Percentiles rank a stretch among this genome's conserved stretches.
Evolutionary conservation across 2,113 vertebrate genomes (phyloP).

Genomic region (Synodontis membranacea): DNA sequence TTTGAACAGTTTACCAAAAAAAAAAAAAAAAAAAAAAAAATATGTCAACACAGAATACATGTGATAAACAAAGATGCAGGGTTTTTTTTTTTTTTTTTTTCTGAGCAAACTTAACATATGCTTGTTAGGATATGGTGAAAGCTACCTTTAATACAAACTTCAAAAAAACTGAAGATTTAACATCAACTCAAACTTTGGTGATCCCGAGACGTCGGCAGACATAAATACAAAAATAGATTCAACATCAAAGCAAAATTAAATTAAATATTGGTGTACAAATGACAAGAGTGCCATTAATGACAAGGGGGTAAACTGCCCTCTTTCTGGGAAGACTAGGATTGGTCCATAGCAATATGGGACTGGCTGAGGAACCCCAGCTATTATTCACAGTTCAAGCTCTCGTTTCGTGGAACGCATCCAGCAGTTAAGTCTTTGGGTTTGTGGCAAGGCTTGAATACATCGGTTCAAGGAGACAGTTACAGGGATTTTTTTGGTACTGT

Average conservation of each 20-base stretch:
- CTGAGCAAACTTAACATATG: constrained; percentile 54
- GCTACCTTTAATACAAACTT: constrained; percentile 62
- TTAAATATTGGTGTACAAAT: constrained; percentile 65
- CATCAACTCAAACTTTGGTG: constrained; percentile 62
- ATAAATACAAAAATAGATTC: constrained; percentile 77
- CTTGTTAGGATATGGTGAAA: constrained; percentile 66
- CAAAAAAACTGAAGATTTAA: constrained; percentile 65
- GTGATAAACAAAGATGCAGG: background rate
- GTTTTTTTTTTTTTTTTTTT: too few relatives aligned
- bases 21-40: too few relatives aligned
- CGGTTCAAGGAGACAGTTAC: constrained; percentile 37
- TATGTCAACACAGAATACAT: constrained; percentile 15
- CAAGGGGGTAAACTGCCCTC: constrained; percentile 24
- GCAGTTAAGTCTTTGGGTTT: constrained; percentile 39
- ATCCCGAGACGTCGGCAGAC: constrained; percentile 61
- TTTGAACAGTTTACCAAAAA: constrained; percentile 1
- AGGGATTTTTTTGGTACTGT: constrained; percentile 36
- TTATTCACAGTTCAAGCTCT: constrained; percentile 8
- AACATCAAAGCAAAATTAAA: constrained; percentile 58
- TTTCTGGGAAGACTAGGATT: constrained; percentile 46
- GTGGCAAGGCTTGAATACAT: constrained; percentile 39
- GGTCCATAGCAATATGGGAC: constrained; percentile 17
- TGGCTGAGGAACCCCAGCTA: constrained; percentile 12
- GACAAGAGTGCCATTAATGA: constrained; percentile 24
- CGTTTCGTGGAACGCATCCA: constrained; percentile 22